Percentiles rank a stretch among this genome's conserved stretches.
These are phyloP conservation scores for Lysandra bellargus DNA, from an alignment of 2,888 invertebrate genomes.

Conservation along the genomic window DNA sequence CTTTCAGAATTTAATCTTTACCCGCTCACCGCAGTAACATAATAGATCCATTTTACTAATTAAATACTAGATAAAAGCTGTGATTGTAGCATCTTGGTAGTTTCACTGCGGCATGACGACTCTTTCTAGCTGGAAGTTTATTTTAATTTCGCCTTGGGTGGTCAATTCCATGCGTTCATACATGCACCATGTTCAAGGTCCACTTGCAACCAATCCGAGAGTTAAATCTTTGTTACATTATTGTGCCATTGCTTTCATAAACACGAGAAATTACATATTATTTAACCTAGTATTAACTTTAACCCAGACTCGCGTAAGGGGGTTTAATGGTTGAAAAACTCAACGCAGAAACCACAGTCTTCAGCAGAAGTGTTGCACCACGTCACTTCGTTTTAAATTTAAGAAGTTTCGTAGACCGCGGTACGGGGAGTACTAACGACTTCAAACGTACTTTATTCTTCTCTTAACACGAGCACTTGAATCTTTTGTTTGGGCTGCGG, in stretches of 20 bases:
- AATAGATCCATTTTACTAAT: constrained; percentile 77
- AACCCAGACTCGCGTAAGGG: not conserved
- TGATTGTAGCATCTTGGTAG: constrained; percentile 42
- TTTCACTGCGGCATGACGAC: constrained; percentile 37
- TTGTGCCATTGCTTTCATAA: too few species aligned
- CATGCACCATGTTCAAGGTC: not conserved
- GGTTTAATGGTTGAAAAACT: constrained; percentile 44
- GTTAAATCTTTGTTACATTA: too few species aligned
- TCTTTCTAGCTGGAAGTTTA: constrained; percentile 60
- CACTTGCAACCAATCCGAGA: too few species aligned
- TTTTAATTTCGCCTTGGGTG: constrained; percentile 48
- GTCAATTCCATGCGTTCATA: not conserved
- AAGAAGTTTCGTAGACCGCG: constrained; percentile 70
- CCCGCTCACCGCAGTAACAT: constrained; percentile 53
- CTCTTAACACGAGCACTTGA: constrained; percentile 60
- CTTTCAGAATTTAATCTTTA: constrained; percentile 63
- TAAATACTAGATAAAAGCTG: constrained; percentile 60
- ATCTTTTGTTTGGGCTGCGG: constrained; percentile 68
- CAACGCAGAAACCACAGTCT: constrained; percentile 33
- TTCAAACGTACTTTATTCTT: constrained; percentile 62
- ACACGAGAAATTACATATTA: too few species aligned
- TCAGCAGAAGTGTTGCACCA: constrained; percentile 52
- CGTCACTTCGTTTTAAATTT: constrained; percentile 67
- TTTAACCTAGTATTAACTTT: too few species aligned
- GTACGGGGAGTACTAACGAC: constrained; percentile 60